These are phyloP conservation scores for Nothocercus nigrocapillus DNA, from an alignment of 2,113 vertebrate genomes.

Conservation along the genomic window DNA sequence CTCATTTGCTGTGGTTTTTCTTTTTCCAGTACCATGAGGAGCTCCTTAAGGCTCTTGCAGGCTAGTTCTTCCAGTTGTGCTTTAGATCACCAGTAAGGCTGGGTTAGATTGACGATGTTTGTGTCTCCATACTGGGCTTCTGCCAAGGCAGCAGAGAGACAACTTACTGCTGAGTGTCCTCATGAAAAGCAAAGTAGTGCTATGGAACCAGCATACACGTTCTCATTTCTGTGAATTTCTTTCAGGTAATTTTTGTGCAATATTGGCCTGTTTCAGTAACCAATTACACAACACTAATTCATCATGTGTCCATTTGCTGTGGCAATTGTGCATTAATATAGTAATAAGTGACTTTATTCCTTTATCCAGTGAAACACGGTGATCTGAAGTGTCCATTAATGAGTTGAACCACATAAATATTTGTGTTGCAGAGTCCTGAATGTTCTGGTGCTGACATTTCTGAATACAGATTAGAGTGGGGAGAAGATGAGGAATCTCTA, in stretches of 20 bases:
- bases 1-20: not conserved
- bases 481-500: conserved; percentile 88
- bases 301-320: not conserved
- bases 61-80: not conserved
- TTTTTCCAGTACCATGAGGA: not conserved
- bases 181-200: conserved; percentile 17
- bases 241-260: conserved; percentile 10
- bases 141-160: not conserved
- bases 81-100: not conserved
- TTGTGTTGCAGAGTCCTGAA: conserved; percentile 87
- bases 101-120: not conserved
- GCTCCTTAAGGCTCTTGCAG: not conserved
- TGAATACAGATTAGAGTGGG: conserved; percentile 95
- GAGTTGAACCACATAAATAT: not conserved
- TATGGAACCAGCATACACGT: not conserved
- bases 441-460: conserved; percentile 94
- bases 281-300: not conserved
- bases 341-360: not conserved
- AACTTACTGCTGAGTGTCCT: conserved; percentile 32
- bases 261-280: not conserved
- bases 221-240: conserved; percentile 41
- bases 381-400: not conserved
- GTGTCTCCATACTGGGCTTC: not conserved
- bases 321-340: conserved; percentile 19
- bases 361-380: not conserved